Conservation (phyloP, 2,888 invertebrate species). For the Anthophora plumipes region DNA sequence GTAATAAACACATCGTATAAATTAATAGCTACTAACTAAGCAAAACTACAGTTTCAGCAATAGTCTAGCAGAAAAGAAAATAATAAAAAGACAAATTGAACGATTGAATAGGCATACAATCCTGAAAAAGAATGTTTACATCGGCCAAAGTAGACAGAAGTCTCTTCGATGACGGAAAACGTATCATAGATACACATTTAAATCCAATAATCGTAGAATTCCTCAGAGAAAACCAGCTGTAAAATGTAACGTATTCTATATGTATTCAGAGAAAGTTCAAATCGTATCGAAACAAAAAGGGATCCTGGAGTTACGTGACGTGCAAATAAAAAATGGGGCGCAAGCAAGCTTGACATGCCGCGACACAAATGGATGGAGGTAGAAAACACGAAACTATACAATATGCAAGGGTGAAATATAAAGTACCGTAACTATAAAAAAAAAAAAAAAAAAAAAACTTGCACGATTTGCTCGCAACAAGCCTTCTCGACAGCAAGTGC, state of each 20-base stretch:
- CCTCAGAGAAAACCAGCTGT: conserved; percentile 14
- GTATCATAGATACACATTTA: neutral
- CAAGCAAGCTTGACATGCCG: conserved; percentile 75
- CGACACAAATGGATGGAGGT: conserved; percentile 21
- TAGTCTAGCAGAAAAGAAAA: neutral
- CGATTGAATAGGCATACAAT: neutral
- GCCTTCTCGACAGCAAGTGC: conserved; percentile 26
- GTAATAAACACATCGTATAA: too few species aligned
- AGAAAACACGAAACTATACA: conserved; percentile 27
- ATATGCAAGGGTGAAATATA: conserved; percentile 18
- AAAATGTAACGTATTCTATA: conserved; percentile 14
- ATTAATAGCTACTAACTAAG: too few species aligned
- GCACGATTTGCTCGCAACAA: conserved; percentile 37
- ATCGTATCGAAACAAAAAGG: conserved; percentile 12
- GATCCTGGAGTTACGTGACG: conserved; percentile 60
- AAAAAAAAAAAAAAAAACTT: conserved; percentile 9
- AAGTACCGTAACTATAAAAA: conserved; percentile 2
- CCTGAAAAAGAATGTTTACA: neutral
- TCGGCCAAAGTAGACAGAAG: conserved; percentile 37
- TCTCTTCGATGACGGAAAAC: neutral
- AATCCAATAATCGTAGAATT: conserved; percentile 15
- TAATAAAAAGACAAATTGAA: neutral
- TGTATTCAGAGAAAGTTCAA: neutral
- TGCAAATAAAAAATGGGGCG: conserved; percentile 69
- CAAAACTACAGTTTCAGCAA: conserved; percentile 22